Evolutionary conservation across 2,797 vertebrate species (phyloP).

Genomic region (Spinus olivaceus): DNA sequence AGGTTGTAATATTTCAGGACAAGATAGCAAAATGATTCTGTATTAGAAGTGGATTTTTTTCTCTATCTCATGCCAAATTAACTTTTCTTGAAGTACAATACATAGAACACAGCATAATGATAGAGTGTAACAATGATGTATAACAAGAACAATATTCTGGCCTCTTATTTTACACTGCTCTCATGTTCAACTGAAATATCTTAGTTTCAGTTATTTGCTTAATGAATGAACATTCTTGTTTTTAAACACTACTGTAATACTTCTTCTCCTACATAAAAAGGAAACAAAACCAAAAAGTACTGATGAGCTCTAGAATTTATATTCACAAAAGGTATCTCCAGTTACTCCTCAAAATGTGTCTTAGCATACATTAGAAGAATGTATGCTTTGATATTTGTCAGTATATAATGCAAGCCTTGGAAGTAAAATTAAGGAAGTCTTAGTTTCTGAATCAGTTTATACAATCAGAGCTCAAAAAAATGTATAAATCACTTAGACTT

Average conservation of each 20-base stretch:
- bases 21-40: not conserved
- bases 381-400: not conserved
- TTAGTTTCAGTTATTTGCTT: not conserved
- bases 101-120: not conserved
- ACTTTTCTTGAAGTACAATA: not conserved
- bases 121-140: not conserved
- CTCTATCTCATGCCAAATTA: not conserved
- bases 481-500: not conserved
- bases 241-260: not conserved
- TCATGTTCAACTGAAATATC: not conserved
- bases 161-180: not conserved
- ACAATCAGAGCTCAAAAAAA: not conserved
- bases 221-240: not conserved
- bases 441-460: not conserved
- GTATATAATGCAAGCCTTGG: not conserved
- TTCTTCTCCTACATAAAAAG: not conserved
- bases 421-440: not conserved
- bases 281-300: not conserved
- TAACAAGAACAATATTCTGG: not conserved
- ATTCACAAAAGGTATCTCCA: not conserved
- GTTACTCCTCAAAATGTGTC: not conserved
- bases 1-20: not conserved
- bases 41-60: not conserved
- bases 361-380: not conserved
- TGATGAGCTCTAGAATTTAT: not conserved